These are phyloP conservation scores for Streblospio benedicti DNA, from an alignment of 1,140 invertebrate genomes.

Conservation along the genomic window DNA sequence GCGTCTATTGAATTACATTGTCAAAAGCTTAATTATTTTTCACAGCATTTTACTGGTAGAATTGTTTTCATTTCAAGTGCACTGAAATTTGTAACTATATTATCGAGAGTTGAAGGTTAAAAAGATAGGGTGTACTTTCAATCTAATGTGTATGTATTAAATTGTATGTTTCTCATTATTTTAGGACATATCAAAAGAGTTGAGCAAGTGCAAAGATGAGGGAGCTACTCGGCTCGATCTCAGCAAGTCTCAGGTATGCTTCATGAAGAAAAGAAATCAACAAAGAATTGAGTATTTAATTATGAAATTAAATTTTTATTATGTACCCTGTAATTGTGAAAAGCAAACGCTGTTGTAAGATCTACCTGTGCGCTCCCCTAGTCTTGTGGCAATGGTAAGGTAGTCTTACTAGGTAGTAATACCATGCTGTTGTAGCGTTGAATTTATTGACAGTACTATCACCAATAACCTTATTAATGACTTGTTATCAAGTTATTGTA, in stretches of 20 bases:
- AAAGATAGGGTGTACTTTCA: not conserved
- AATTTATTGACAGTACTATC: too few species aligned
- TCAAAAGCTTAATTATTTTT: constrained; percentile 4
- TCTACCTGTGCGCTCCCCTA: too few species aligned
- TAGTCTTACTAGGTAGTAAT: not conserved
- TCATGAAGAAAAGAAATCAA: not conserved
- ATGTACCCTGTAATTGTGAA: not conserved
- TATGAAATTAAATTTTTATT: constrained; percentile 7
- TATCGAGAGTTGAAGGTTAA: not conserved
- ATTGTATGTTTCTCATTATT: constrained; percentile 15
- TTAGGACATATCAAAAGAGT: constrained; percentile 86
- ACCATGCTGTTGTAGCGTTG: not conserved
- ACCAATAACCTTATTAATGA: too few species aligned
- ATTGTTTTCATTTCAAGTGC: constrained; percentile 4
- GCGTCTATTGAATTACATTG: constrained; percentile 4
- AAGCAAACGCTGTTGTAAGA: not conserved
- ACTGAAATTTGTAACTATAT: not conserved
- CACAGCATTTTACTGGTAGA: not conserved
- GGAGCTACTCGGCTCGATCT: constrained; percentile 80
- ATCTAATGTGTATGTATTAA: not conserved
- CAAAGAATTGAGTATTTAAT: constrained; percentile 1
- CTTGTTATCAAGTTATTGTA: too few species aligned
- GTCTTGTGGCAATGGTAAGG: too few species aligned
- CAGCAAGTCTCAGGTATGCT: constrained; percentile 81
- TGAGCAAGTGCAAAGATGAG: constrained; percentile 84